Evolutionary conservation across 2,888 invertebrate genomes (phyloP), one percentile per base, ranked within the genome.

Genomic region (Cantharis rustica): DNA sequence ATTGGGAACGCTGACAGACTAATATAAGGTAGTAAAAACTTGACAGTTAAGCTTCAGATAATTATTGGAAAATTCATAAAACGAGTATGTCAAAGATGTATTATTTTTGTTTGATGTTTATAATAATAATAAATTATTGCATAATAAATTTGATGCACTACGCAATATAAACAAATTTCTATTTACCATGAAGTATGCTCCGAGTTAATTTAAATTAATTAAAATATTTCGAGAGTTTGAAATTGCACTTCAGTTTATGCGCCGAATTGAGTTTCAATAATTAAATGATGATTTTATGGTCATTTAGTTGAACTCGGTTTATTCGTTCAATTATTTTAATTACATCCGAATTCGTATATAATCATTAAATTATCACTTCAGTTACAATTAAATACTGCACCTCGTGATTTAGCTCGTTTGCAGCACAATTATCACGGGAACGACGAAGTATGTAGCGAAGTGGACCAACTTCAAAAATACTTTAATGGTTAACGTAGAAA

Each of bases 341-440:
- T 71, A 73, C 73, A 69, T 69, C 61, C 26, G 69, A 68, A 69
- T 72, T 74, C 68, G 62, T 66, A 73, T 68, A 73, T 73, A 69
- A 76, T 71, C 27, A 61, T 66, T 61, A 71, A 75, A 77, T 77
- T 75, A 75, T 77, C 77, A 68, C 75, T 75, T 75, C 75, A 75
- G 72, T 63, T 74, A 75, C 72, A 77, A 77, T 77, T 70, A 77
- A 77, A 75, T 77, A 72, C 75, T 70, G 77, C 72, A 47, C 75
- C 72, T 72, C 72, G 72, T 64, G 70, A 68, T 77, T 75, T 75
- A 75, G 75, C 71, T 77, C 77, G 72, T 75, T 77, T 77, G 77
- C 70, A 66, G 64, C n/a, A 64, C 72, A 77, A 77, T 77, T 75
- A 68, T 73, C 72, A 61, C 69, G 68, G n/a, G 47, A 47, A 47